Evolutionary conservation across 2,113 vertebrate species (phyloP), one percentile per base, ranked within the genome.

Genomic region (Rynchops niger): DNA sequence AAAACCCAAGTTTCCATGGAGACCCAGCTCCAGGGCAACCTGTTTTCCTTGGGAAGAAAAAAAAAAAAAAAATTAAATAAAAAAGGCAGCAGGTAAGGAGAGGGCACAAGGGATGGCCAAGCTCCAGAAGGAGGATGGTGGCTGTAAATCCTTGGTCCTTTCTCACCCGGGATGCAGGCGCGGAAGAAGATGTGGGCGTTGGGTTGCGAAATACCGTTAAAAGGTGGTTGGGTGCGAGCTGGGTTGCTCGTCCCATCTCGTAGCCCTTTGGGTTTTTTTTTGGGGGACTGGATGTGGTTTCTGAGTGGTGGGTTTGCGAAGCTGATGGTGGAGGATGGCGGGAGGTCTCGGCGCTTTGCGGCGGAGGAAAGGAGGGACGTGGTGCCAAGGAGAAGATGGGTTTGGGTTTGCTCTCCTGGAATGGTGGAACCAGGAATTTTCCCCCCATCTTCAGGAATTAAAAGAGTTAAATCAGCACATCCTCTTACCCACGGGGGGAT

Each of bases 1-100:
- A 97, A 98, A 98, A 92, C 97, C 94, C 95, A 59, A 34, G 98
- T 98, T 98, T 98, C 98, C 98, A 98, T 98, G 98, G 98, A 97
- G 98, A 98, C 96, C 69, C 95, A 95, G 98, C 93, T 95, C 97
- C 98, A 95, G 98, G 98, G 98, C 98, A 98, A 98, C 98, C 67
- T 82, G 97, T 91, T 93, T 97, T 95, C 94, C 93, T 93, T 65
- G 90, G 18, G 32, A 55, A 90, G 94, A 95, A 97, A 85, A 77
- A 74, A 38, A 30, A 22, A 15, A 11, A 27, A 38, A 62, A 63
- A 63, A 42, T 53, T 18, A 61, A 55, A 70, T 16, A 63, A 9
- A 23, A 72, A 78, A 94, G 84, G 95, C 88, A 70, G 97, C 97
- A 98, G 98, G 98, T 98, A 98, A 95, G 82, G 96, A 94, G 81